Base-by-base conservation (phyloP, 2,797 vertebrate species). In the Peromyscus eremicus region DNA sequence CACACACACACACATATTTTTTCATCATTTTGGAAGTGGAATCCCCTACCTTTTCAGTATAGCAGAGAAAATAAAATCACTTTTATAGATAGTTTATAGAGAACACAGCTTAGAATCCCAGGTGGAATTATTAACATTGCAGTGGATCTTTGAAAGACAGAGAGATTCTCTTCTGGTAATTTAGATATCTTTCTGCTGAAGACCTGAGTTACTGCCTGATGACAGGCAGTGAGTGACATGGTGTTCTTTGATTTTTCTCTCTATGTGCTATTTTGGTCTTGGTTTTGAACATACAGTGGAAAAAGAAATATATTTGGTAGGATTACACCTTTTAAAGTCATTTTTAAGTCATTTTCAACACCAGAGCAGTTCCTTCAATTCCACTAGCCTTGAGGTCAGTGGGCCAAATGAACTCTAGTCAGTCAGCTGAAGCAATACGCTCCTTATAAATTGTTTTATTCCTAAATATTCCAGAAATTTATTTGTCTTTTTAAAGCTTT, bases 161-260 rank as follows among this genome's bases (percentile, higher is more conserved):
- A 92, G 25, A 17, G 64, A 89, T 80, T 96, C 46, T 96, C 66
- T 77, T 77, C 62, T 86, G 52, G 11, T 83, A 96, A 92, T 97
- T 87, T 92, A 89, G 55, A 29, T 94, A 91, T 81, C n/a, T 10
- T 96, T 94, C 70, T 80, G 70, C 29, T 89, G 85, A 94, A 91
- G 87, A 94, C 64, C 73, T 64, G 64, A 93, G 57, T 89, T 88
- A 73, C 64, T 96, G 71, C 77, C 34, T 97, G 68, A 82, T 95
- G 68, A 95, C 85, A 96, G 90, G 93, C 92, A 89, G 66, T 94
- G 79, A 92, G 92, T 95, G 94, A 88, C 88, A 91, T 23, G 16
- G 10, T 93, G 27, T 96, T 94, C 94, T 97, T 94, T 96, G 91
- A 96, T 96, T 86, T 96, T 96, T 97, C 93, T 96, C 93, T 81